These are phyloP conservation scores for Cyclura pinguis DNA, from an alignment of 2,797 vertebrate species.

Conservation along the genomic window DNA sequence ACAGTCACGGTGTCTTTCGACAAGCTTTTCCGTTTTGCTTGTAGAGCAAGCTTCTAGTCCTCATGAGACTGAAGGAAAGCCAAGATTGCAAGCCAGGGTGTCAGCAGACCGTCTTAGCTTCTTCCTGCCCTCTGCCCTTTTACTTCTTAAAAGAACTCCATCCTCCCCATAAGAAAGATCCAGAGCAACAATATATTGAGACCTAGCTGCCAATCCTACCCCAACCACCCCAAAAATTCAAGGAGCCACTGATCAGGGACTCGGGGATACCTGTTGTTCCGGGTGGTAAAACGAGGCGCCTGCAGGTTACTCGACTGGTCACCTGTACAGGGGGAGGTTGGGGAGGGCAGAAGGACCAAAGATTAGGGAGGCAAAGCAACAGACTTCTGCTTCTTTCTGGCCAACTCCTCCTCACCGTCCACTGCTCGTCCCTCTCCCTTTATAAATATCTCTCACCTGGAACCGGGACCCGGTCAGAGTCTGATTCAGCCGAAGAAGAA, in stretches of 20 bases:
- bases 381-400: background rate
- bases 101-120: too few relatives aligned
- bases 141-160: background rate
- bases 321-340: constrained; percentile 43
- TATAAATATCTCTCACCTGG: background rate
- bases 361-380: background rate
- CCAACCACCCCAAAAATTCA: background rate
- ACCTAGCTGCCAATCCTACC: background rate
- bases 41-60: background rate
- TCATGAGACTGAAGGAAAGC: background rate
- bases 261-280: constrained; percentile 43
- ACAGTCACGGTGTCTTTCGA: background rate
- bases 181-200: background rate
- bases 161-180: background rate
- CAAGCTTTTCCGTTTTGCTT: background rate
- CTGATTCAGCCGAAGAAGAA: fast-evolving
- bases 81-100: background rate
- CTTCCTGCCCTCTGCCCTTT: background rate
- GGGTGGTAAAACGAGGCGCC: constrained; percentile 27
- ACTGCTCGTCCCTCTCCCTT: background rate
- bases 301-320: constrained; percentile 38
- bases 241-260: background rate
- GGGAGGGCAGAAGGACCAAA: fast-evolving
- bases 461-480: background rate
- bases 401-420: fast-evolving